Percentiles rank a stretch among this genome's conserved stretches.
phyloP scores from a whole-genome alignment of 2,888 invertebrate genomes.

The Cheilosia grossa region DNA sequence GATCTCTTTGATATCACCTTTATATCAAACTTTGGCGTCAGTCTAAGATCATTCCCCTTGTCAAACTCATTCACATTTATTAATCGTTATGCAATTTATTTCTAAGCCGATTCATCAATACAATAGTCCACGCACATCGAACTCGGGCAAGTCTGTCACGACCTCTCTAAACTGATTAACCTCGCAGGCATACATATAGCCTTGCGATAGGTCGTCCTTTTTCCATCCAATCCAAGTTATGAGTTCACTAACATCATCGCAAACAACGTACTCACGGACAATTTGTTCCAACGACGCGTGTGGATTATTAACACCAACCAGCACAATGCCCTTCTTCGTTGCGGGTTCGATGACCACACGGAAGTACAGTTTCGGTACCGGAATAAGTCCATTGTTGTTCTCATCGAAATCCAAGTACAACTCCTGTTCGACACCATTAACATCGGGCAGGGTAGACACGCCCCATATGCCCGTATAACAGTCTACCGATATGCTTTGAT shows the following conservation, averaged over 20 bases:
- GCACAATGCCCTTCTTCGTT: slow-evolving; percentile 83
- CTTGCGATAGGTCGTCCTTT: slow-evolving; percentile 75
- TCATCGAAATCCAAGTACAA: slow-evolving; percentile 81
- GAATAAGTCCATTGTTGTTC: slow-evolving; percentile 81
- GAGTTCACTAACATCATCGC: slow-evolving; percentile 78
- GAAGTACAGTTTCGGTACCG: slow-evolving; percentile 85
- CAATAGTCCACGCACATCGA: slow-evolving; percentile 52
- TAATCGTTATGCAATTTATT: background rate
- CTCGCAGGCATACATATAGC: slow-evolving; percentile 79
- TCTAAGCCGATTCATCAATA: slow-evolving; percentile 6
- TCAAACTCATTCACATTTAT: too few relatives aligned
- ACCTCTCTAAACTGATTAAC: slow-evolving; percentile 78
- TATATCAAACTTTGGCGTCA: too few relatives aligned
- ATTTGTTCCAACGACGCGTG: slow-evolving; percentile 78
- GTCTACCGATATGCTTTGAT: slow-evolving; percentile 79
- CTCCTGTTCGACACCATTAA: slow-evolving; percentile 78
- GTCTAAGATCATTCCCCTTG: too few relatives aligned
- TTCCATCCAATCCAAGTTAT: slow-evolving; percentile 79
- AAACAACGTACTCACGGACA: slow-evolving; percentile 77
- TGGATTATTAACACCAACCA: slow-evolving; percentile 84
- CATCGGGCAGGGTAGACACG: slow-evolving; percentile 84
- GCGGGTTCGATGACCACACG: slow-evolving; percentile 84
- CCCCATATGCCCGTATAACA: slow-evolving; percentile 86
- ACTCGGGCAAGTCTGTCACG: slow-evolving; percentile 77
- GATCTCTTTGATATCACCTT: too few relatives aligned